Evolutionary conservation across 2,888 invertebrate species (phyloP), one percentile per base, ranked within the genome.

Genomic region (Tinea trinotella): DNA sequence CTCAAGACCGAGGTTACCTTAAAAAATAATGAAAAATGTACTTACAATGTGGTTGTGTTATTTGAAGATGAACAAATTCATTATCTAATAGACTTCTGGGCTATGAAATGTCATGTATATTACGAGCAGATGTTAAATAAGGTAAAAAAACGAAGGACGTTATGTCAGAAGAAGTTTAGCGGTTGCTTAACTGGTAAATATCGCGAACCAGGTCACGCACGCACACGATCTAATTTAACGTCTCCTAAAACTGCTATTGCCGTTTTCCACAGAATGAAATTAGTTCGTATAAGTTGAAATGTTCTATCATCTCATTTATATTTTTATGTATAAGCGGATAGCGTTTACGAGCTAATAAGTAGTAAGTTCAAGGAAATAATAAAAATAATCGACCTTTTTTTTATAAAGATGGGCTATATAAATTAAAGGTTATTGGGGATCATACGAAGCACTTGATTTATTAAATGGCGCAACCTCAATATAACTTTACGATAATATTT

Each of bases 151-250:
- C 44, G 44, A 44, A 44, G 44, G 44, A 15, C 1, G 46, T 19
- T 46, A 19, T n/a, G 19, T 46, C 6, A 46, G 19, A 19, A 18
- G 13, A 50, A 24, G 19, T 24, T 12, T 15, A 20, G 24, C 10
- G 6, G 13, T 24, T 61, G 62, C 63, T 62, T 60, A 64, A 64
- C 59, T 59, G 62, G 59, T 61, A 63, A 65, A 65, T 64, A 72
- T 77, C 68, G 68, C 64, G 63, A 77, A 68, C 58, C 79, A 58
- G 66, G 70, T 76, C 80, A 80, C 80, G 79, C 65, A 64, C 60
- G 61, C 63, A 10, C 52, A 40, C 70, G 70, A 79, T 78, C 75
- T 76, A 77, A 79, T 76, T 76, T 73, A 72, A 70, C 69, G 70
- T 69, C 65, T 68, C 72, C 76, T 66, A 77, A 78, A 73, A 71